Evolutionary conservation across 2,797 vertebrate genomes (phyloP).

Genomic region (Fistularia tabacaria): DNA sequence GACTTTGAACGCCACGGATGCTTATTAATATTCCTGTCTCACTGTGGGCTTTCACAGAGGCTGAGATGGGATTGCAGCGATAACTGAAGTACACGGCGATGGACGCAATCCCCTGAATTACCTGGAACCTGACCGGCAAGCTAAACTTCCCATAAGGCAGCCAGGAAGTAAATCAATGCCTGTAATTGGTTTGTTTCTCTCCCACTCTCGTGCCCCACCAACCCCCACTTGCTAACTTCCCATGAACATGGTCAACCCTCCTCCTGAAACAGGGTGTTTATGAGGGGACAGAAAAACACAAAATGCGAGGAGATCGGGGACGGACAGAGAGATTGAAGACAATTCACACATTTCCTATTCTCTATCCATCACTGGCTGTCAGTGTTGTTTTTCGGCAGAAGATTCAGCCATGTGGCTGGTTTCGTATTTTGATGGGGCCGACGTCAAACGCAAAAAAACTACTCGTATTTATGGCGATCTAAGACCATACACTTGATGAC

Average conservation of each 20-base stretch:
- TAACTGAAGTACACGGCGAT: slow-evolving; percentile 67
- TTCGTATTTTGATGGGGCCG: too few species aligned
- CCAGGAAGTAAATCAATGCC: slow-evolving; percentile 61
- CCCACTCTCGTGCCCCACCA: slow-evolving; percentile 3
- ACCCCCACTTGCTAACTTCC: slow-evolving; percentile 13
- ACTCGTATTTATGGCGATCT: too few species aligned
- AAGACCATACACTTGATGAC: too few species aligned
- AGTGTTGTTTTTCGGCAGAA: too few species aligned
- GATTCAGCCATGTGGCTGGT: too few species aligned
- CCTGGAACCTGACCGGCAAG: slow-evolving; percentile 72
- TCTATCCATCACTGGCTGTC: not conserved
- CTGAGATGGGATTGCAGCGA: slow-evolving; percentile 68
- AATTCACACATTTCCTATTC: not conserved
- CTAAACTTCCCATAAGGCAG: slow-evolving; percentile 57
- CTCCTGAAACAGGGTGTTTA: slow-evolving; percentile 36
- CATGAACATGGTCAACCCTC: slow-evolving; percentile 43
- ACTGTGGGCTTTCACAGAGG: slow-evolving; percentile 59
- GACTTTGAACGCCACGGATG: slow-evolving; percentile 41
- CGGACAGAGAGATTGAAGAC: not conserved
- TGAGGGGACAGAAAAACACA: slow-evolving; percentile 34
- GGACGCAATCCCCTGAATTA: slow-evolving; percentile 69
- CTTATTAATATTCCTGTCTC: slow-evolving; percentile 76
- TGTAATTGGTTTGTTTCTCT: slow-evolving; percentile 62
- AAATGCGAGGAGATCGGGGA: slow-evolving; percentile 3
- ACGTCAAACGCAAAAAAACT: too few species aligned